Evolutionary conservation across 2,797 vertebrate species (phyloP), one percentile per base, ranked within the genome.

Genomic region (Anabas testudineus): DNA sequence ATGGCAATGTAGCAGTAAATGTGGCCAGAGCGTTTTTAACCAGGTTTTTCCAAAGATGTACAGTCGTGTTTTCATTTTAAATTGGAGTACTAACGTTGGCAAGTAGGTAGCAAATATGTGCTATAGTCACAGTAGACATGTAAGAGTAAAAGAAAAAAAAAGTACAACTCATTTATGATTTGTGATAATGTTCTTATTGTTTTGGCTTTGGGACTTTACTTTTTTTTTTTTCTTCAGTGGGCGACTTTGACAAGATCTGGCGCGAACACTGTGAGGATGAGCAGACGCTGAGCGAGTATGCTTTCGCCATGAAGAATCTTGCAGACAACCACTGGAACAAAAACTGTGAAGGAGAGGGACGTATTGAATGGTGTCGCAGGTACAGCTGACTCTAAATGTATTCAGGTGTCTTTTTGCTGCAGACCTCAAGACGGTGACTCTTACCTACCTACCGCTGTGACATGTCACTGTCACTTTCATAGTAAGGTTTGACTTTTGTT

Each of bases 301-400:
- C 98, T 76, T 93, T 97, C 67, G 98, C 98, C 89, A 99, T 99
- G 98, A 99, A 98, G 94, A 99, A 96, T 84, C 94, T 99, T 24
- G 98, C 98, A 10, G 97, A 98, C 93, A 96, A 96, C 95, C 97
- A 99, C 92, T 99, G 98, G 98, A 92, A 95, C 70, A 96, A 95
- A 88, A 97, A 94, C 75, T 96, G 94, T 69, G 98, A 99, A 83
- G 97, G 97, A 36, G 97, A 99, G 88, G 96, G 97, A 10, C 97
- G 98, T 68, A 99, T 99, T 77, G 97, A 99, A 70, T 99, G 98
- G 98, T 99, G 98, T 81, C 96, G 97, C 92, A 98, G 98, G 98
- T 99, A 92, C 2, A 12, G 1, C 32, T 1, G 0, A 19, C 34
- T 26, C 39, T 22, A 18, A 1, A 18, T 3, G 15, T 58, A 36